Evolutionary conservation across 2,113 vertebrate genomes (phyloP).

Genomic region (Eolophus roseicapilla): DNA sequence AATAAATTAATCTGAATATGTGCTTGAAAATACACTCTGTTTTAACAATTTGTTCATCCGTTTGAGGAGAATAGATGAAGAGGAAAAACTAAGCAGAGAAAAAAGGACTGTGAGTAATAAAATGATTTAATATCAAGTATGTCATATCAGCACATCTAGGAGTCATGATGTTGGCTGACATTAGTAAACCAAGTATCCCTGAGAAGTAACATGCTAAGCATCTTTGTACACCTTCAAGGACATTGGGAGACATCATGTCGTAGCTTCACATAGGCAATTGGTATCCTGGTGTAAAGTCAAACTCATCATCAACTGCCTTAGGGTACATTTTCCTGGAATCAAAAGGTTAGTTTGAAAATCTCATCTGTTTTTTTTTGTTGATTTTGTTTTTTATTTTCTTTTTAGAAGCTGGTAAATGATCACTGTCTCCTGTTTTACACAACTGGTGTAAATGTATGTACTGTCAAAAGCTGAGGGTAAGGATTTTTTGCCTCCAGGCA

Average conservation of each 20-base stretch:
- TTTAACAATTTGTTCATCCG: not conserved
- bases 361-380: not conserved
- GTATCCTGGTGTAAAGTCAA: not conserved
- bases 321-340: not conserved
- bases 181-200: not conserved
- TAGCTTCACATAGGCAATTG: not conserved
- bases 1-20: not conserved
- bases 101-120: not conserved
- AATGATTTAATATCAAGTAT: not conserved
- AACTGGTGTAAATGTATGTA: not conserved
- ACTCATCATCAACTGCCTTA: not conserved
- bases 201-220: not conserved
- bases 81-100: not conserved
- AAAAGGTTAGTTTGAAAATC: not conserved
- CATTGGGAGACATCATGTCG: not conserved
- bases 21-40: not conserved
- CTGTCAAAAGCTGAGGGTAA: not conserved
- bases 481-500: not conserved
- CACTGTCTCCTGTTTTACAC: no score
- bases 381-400: not conserved
- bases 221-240: not conserved
- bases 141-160: not conserved
- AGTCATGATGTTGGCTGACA: not conserved
- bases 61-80: not conserved
- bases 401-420: not conserved